Conservation (phyloP, 1,140 invertebrate species). For the Steinernema khuongi region DNA sequence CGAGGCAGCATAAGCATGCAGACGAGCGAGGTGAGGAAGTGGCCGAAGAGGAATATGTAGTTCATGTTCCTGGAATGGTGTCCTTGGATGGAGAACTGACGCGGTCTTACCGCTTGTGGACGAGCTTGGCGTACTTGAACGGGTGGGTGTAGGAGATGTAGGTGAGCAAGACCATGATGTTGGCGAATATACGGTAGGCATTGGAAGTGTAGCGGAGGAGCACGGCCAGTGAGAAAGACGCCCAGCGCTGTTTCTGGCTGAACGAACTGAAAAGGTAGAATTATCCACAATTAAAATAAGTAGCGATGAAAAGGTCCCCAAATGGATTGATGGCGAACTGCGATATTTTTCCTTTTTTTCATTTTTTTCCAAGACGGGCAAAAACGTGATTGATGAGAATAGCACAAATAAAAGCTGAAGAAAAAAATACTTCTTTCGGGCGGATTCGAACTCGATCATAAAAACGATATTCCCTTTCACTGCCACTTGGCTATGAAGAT, state of each 20-base stretch:
- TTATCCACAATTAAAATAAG: no score
- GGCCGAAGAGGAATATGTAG: not conserved
- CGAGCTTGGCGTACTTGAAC: not conserved
- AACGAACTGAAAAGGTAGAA: not conserved
- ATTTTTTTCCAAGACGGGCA: no score
- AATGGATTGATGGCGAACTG: no score
- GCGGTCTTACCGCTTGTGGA: not conserved
- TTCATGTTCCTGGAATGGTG: not conserved
- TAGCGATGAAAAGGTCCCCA: no score
- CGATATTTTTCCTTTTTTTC: no score
- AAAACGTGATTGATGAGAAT: no score
- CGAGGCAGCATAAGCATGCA: not conserved
- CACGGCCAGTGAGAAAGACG: not conserved
- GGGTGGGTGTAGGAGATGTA: slow-evolving; percentile 4
- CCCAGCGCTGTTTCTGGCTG: not conserved
- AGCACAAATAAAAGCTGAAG: no score
- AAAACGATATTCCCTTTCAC: no score
- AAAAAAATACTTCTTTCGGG: no score
- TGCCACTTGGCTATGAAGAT: no score
- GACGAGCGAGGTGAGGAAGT: not conserved
- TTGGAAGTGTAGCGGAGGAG: slow-evolving; percentile 1
- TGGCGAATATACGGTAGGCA: not conserved
- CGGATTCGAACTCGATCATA: no score
- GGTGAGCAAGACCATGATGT: not conserved
- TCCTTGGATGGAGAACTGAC: not conserved